phyloP scores from a whole-genome alignment of 2,113 vertebrate species.

The Pogonocichla stellata region DNA sequence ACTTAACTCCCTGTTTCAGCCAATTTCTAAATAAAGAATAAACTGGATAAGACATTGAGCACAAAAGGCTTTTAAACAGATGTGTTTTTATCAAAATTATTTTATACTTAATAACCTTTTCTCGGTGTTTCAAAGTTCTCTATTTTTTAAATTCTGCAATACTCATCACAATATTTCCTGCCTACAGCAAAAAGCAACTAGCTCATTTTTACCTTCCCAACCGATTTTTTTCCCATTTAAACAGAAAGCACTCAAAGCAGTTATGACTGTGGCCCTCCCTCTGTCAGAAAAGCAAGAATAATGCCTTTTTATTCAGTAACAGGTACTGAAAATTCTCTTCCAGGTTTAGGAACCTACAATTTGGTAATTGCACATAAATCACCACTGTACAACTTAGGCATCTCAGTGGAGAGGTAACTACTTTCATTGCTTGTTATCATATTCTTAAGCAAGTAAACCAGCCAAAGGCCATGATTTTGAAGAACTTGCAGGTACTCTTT shows the following conservation, averaged over 20 bases:
- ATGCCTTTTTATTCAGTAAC: neutral
- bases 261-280: neutral
- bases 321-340: neutral
- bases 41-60: neutral
- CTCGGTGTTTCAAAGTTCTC: neutral
- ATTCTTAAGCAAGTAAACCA: neutral
- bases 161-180: neutral
- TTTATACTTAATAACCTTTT: neutral
- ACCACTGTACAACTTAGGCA: neutral
- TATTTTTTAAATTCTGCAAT: neutral
- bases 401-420: neutral
- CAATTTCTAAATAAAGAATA: neutral
- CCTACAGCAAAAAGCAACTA: neutral
- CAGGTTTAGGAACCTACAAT: neutral
- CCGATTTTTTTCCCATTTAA: neutral
- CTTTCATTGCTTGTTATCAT: neutral
- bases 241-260: neutral
- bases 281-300: neutral
- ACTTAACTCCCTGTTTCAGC: neutral
- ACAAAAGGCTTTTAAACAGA: neutral
- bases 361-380: neutral
- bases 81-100: neutral
- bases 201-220: neutral
- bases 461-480: neutral
- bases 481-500: neutral